phyloP scores from a whole-genome alignment of 2,888 invertebrate species.

The Hyposoter dolosus region DNA sequence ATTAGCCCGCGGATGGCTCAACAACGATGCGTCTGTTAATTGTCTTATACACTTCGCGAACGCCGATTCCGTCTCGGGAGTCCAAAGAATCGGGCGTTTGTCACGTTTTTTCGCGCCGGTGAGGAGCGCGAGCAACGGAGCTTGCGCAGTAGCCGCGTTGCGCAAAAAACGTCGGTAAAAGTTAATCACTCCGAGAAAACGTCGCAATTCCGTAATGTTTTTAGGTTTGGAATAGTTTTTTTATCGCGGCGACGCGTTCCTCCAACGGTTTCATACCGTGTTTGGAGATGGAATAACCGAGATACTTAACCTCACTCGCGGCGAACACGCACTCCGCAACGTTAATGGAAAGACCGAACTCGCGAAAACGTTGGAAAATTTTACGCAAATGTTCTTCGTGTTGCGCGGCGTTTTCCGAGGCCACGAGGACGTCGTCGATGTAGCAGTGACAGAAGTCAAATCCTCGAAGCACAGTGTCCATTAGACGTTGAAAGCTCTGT shows the following conservation, averaged over 20 bases:
- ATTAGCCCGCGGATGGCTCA: slow-evolving; percentile 11
- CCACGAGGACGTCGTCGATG: slow-evolving; percentile 47
- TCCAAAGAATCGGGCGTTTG: slow-evolving; percentile 41
- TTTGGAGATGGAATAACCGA: slow-evolving; percentile 4
- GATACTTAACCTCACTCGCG: slow-evolving; percentile 8
- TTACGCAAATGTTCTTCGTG: slow-evolving; percentile 29
- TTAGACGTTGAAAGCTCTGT: slow-evolving; percentile 63
- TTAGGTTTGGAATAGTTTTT: slow-evolving; percentile 14
- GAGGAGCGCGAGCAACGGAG: slow-evolving; percentile 9
- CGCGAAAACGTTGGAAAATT: slow-evolving; percentile 17
- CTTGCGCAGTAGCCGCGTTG: slow-evolving; percentile 30
- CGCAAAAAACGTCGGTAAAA: slow-evolving; percentile 56
- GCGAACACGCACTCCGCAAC: slow-evolving; percentile 33
- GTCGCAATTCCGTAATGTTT: slow-evolving; percentile 34
- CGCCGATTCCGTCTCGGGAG: slow-evolving; percentile 43
- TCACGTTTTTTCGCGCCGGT: slow-evolving; percentile 48
- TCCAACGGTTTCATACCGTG: slow-evolving; percentile 30
- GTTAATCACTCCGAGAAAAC: slow-evolving; percentile 49
- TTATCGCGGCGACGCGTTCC: slow-evolving; percentile 19
- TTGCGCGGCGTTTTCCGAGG: neutral
- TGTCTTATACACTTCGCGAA: slow-evolving; percentile 24
- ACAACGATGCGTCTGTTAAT: slow-evolving; percentile 18
- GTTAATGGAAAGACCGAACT: slow-evolving; percentile 42
- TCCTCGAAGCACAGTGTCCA: slow-evolving; percentile 30
- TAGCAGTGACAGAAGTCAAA: slow-evolving; percentile 24